phyloP scores from a whole-genome alignment of 2,113 vertebrate species.

The Dipodomys spectabilis region DNA sequence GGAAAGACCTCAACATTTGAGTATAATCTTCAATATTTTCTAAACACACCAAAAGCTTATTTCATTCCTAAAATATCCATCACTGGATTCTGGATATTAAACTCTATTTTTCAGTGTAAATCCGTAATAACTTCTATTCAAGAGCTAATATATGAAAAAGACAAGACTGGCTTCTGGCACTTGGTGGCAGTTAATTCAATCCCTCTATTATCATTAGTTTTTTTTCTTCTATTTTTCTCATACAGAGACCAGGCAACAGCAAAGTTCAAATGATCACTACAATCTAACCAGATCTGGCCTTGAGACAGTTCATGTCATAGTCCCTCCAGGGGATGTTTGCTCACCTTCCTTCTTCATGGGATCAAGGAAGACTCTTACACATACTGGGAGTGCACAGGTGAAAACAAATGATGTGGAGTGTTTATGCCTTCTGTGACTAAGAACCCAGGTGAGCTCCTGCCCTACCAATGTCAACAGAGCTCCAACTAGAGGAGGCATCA shows the following conservation, averaged over 20 bases:
- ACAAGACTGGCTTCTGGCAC: neutral
- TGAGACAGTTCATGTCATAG: neutral
- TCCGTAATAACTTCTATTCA: neutral
- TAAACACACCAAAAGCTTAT: neutral
- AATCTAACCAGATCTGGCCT: neutral
- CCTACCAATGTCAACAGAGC: neutral
- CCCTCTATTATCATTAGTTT: neutral
- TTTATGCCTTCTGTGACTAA: neutral
- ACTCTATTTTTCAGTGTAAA: neutral
- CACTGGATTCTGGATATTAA: neutral
- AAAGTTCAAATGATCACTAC: neutral
- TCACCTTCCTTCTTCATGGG: neutral
- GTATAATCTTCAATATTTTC: neutral
- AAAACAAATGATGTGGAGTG: neutral
- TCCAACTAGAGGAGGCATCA: too few species aligned
- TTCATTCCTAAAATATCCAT: neutral
- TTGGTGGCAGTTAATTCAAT: neutral
- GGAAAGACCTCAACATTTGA: neutral
- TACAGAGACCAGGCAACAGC: neutral
- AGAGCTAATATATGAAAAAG: conserved; percentile 9
- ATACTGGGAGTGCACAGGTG: neutral
- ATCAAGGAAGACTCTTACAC: neutral
- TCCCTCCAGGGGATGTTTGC: neutral
- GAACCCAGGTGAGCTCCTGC: neutral
- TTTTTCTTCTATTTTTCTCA: neutral